Evolutionary conservation across 2,888 invertebrate genomes (phyloP).

Genomic region (Seladonia tumulorum): DNA sequence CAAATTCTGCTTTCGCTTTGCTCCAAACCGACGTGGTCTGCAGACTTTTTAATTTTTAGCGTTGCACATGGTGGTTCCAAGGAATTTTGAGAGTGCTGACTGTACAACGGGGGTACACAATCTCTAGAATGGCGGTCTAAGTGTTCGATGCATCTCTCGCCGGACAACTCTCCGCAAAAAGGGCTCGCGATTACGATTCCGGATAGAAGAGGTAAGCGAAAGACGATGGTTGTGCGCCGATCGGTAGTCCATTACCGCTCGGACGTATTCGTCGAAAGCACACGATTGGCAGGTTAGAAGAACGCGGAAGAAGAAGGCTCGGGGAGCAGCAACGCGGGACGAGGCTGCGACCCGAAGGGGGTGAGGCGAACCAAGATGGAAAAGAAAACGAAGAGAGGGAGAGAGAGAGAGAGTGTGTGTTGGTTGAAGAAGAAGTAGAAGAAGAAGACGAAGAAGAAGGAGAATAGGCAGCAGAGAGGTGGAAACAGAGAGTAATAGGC

Average conservation of each 20-base stretch:
- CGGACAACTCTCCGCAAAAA: not conserved
- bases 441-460: not conserved
- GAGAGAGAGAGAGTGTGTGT: not conserved
- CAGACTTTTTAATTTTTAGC: not conserved
- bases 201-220: slow-evolving; percentile 25
- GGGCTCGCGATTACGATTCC: slow-evolving; percentile 43
- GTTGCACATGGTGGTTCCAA: not conserved
- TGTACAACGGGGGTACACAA: not conserved
- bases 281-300: slow-evolving; percentile 62
- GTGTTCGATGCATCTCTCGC: not conserved
- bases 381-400: slow-evolving; percentile 10
- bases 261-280: slow-evolving; percentile 63
- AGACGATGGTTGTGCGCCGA: slow-evolving; percentile 26
- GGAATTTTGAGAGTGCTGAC: not conserved
- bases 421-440: not conserved
- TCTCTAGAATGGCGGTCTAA: not conserved
- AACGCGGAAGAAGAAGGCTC: slow-evolving; percentile 71
- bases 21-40: not conserved
- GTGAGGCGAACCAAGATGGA: slow-evolving; percentile 34
- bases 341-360: slow-evolving; percentile 36
- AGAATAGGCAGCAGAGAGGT: slow-evolving; percentile 11
- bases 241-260: slow-evolving; percentile 56
- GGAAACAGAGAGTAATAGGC: slow-evolving; percentile 17
- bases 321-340: slow-evolving; percentile 13
- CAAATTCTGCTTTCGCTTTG: not conserved